These are phyloP conservation scores for Ashinkailepas kermadecensis DNA, from an alignment of 2,888 invertebrate genomes.

Conservation along the genomic window DNA sequence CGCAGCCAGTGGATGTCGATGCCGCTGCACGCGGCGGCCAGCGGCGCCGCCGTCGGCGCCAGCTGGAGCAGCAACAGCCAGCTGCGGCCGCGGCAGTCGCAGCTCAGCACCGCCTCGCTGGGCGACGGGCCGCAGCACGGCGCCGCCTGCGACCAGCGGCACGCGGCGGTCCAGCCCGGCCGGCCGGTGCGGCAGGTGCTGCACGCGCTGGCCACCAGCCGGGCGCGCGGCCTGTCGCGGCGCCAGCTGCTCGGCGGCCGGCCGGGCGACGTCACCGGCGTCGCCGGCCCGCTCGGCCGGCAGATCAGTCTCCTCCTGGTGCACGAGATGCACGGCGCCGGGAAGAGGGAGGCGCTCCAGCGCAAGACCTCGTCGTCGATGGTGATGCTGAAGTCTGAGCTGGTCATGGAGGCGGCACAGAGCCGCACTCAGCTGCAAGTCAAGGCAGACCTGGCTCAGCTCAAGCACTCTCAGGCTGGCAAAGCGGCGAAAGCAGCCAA, in stretches of 20 bases:
- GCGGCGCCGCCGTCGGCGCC: background rate
- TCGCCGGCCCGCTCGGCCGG: conserved; percentile 2
- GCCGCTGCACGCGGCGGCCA: background rate
- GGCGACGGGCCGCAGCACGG: background rate
- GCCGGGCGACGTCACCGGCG: background rate
- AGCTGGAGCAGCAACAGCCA: conserved; percentile 13
- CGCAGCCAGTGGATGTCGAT: background rate
- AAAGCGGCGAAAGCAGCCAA: conserved; percentile 1
- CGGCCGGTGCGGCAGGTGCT: background rate
- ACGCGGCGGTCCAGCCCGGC: background rate
- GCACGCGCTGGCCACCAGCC: background rate
- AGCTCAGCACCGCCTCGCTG: background rate
- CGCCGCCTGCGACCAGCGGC: background rate
- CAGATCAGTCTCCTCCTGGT: background rate
- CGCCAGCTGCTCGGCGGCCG: conserved; percentile 3
- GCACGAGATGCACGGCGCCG: conserved; percentile 13
- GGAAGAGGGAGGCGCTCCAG: background rate
- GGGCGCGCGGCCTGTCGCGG: conserved; percentile 3
- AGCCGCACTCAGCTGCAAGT: background rate
- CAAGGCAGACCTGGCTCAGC: background rate
- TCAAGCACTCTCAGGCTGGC: background rate
- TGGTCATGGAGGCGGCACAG: conserved; percentile 10
- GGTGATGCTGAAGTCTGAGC: background rate
- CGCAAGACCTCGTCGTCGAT: background rate
- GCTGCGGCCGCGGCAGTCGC: conserved; percentile 11